phyloP scores from a whole-genome alignment of 2,113 vertebrate genomes.

The Grus americana region DNA sequence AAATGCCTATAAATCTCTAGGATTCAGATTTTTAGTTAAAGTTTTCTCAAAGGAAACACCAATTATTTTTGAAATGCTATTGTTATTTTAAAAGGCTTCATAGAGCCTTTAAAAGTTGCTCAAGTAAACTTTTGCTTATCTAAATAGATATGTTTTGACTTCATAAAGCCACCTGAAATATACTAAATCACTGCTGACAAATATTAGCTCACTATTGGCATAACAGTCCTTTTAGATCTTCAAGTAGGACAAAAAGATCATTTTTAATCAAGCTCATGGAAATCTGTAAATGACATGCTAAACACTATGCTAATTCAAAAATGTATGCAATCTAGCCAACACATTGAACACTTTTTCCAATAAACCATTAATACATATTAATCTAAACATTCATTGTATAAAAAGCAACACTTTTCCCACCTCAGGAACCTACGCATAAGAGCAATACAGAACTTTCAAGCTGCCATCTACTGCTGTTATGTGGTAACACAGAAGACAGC shows the following conservation, averaged over 20 bases:
- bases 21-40: not conserved
- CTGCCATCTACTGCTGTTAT: constrained; percentile 3
- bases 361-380: not conserved
- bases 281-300: not conserved
- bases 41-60: not conserved
- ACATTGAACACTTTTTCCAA: not conserved
- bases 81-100: not conserved
- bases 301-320: not conserved
- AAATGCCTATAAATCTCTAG: not conserved
- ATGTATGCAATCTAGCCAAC: not conserved
- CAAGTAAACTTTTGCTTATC: not conserved
- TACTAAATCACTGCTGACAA: not conserved
- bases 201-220: not conserved
- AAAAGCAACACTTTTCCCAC: not conserved
- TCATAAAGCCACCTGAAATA: not conserved
- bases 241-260: not conserved
- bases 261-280: not conserved
- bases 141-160: not conserved
- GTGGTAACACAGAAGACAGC: not conserved
- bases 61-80: not conserved
- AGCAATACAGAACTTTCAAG: not conserved
- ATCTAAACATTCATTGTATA: not conserved
- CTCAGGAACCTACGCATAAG: not conserved
- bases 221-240: not conserved
- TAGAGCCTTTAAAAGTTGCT: not conserved